A percentile compares a stretch with the other conserved stretches of the same genome.
Conservation (phyloP, 2,888 invertebrate species). For the Patella pellucida region DNA sequence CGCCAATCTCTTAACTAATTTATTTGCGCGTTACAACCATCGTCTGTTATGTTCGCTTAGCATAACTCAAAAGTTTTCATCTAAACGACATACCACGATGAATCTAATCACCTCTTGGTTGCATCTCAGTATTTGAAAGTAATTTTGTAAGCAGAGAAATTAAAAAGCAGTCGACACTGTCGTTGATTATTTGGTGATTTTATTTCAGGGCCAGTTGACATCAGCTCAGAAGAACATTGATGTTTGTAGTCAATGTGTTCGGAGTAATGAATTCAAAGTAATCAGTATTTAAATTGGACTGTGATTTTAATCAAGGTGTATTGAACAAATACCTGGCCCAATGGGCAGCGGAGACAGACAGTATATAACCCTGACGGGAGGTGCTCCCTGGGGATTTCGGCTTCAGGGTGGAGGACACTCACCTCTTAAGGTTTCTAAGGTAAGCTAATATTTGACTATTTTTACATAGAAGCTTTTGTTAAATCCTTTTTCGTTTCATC, state of each 20-base stretch:
- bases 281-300: background rate
- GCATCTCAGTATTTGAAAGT: too few species aligned
- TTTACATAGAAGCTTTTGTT: too few species aligned
- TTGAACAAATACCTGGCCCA: constrained; percentile 18
- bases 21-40: too few species aligned
- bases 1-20: too few species aligned
- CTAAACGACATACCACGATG: too few species aligned
- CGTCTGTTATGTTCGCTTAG: too few species aligned
- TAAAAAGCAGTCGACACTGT: too few species aligned
- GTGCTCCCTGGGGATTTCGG: constrained; percentile 70
- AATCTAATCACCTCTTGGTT: too few species aligned
- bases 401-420: constrained; percentile 65
- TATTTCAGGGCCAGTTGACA: constrained; percentile 8
- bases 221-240: background rate
- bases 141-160: too few species aligned
- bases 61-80: too few species aligned
- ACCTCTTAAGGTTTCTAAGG: constrained; percentile 68
- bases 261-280: background rate
- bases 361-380: constrained; percentile 60
- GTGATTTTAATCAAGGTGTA: background rate
- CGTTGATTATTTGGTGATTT: background rate
- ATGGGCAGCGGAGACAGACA: constrained; percentile 58
- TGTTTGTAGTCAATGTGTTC: background rate
- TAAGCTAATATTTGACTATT: constrained; percentile 39
- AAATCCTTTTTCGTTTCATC: too few species aligned